These are phyloP conservation scores for Alouatta palliata DNA, from an alignment of 2,113 vertebrate genomes.

Conservation along the genomic window DNA sequence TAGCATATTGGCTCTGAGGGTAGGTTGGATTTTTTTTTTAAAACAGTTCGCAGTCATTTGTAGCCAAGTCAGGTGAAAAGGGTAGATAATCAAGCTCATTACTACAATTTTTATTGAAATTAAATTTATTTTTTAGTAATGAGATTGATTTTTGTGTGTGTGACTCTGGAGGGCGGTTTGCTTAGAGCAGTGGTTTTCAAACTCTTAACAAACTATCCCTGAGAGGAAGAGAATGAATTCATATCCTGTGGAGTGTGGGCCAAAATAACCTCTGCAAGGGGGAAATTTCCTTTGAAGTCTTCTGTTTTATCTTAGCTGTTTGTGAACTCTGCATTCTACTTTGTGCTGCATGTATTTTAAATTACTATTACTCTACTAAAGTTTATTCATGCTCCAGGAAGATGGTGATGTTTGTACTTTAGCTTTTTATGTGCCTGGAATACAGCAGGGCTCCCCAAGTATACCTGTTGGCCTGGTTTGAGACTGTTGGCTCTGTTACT, in stretches of 20 bases:
- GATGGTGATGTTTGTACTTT: neutral
- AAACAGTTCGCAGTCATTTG: constrained; percentile 18
- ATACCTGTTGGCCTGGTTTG: neutral
- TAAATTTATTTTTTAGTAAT: neutral
- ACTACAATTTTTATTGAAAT: constrained; percentile 51
- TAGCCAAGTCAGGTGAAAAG: neutral
- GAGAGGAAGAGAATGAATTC: constrained; percentile 23
- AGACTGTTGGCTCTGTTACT: neutral
- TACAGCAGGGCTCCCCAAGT: neutral
- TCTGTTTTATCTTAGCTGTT: neutral
- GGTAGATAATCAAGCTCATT: constrained; percentile 32
- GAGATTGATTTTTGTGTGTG: neutral
- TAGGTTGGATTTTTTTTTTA: neutral
- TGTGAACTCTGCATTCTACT: neutral
- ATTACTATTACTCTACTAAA: neutral
- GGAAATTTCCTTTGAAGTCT: constrained; percentile 46
- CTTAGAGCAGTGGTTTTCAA: constrained; percentile 49
- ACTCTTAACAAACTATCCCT: neutral
- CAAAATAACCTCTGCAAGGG: neutral
- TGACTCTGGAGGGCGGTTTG: constrained; percentile 27
- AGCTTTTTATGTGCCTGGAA: neutral
- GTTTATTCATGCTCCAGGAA: neutral
- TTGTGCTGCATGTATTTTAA: neutral
- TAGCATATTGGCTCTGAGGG: neutral
- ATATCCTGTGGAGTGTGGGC: neutral